Conservation (phyloP, 2,888 invertebrate species). For the Dyspetes luteomarginatus region DNA sequence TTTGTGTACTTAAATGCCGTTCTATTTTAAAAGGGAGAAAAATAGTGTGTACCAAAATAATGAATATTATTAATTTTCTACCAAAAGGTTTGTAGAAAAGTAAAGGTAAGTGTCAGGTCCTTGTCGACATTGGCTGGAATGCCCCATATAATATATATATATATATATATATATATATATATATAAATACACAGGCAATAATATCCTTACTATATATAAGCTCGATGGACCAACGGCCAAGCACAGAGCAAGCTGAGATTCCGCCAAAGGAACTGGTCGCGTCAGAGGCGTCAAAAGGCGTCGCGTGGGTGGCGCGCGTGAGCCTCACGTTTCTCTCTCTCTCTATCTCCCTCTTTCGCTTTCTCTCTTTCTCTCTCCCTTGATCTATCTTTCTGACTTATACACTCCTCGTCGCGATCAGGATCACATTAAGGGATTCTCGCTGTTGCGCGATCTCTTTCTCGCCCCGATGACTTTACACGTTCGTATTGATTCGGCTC, state of each 20-base stretch:
- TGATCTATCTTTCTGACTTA: background rate
- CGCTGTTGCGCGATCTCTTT: background rate
- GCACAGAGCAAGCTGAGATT: constrained; percentile 39
- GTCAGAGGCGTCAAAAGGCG: constrained; percentile 79
- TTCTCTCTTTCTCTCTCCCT: background rate
- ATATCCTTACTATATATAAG: background rate
- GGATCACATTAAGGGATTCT: no score
- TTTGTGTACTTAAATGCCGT: no score
- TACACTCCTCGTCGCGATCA: no score
- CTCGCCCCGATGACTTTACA: background rate
- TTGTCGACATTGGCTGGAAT: no score
- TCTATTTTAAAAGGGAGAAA: no score
- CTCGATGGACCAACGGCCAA: constrained; percentile 2
- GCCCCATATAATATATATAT: no score
- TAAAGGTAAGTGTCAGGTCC: no score
- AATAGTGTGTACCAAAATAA: no score
- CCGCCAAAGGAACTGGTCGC: constrained; percentile 76
- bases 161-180: background rate
- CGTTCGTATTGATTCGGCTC: background rate
- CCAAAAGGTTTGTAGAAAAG: no score
- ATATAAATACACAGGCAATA: background rate
- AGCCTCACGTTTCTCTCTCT: constrained; percentile 28
- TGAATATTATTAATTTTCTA: no score
- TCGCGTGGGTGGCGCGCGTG: constrained; percentile 78
- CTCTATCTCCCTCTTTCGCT: constrained; percentile 11